phyloP scores from a whole-genome alignment of 2,888 invertebrate species.

The Dendrolimus pini region DNA sequence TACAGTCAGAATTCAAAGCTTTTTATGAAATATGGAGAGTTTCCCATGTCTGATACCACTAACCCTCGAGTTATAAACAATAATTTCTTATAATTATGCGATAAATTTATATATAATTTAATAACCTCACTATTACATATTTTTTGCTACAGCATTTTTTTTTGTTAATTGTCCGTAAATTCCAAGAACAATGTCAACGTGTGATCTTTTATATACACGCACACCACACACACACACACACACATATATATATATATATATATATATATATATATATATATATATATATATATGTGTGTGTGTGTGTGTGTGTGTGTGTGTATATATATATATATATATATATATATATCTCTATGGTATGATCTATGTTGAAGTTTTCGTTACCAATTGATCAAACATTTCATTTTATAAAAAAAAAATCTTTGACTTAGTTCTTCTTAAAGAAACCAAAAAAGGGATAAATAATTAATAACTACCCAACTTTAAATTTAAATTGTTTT shows the following conservation, averaged over 20 bases:
- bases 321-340: no score
- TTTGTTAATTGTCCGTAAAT: constrained; percentile 49
- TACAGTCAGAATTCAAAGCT: constrained; percentile 54
- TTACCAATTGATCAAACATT: constrained; percentile 57
- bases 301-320: no score
- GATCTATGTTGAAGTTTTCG: constrained; percentile 55
- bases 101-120: constrained; percentile 41
- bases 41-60: constrained; percentile 56
- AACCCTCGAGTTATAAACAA: constrained; percentile 59
- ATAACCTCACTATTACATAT: constrained; percentile 53
- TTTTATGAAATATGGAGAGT: constrained; percentile 50
- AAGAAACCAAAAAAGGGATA: no score
- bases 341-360: constrained; percentile 5
- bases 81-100: constrained; percentile 47
- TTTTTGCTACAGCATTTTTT: constrained; percentile 55
- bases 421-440: constrained; percentile 10
- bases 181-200: constrained; percentile 56
- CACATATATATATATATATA: no score
- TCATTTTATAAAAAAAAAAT: constrained; percentile 52
- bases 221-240: no score
- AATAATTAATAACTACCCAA: constrained; percentile 52
- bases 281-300: no score
- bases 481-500: constrained; percentile 63
- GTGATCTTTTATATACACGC: no score
- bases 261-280: no score